A percentile compares a stretch with the other conserved stretches of the same genome.
Conservation (phyloP, 2,888 invertebrate species). For the Caenorhabditis afra region DNA sequence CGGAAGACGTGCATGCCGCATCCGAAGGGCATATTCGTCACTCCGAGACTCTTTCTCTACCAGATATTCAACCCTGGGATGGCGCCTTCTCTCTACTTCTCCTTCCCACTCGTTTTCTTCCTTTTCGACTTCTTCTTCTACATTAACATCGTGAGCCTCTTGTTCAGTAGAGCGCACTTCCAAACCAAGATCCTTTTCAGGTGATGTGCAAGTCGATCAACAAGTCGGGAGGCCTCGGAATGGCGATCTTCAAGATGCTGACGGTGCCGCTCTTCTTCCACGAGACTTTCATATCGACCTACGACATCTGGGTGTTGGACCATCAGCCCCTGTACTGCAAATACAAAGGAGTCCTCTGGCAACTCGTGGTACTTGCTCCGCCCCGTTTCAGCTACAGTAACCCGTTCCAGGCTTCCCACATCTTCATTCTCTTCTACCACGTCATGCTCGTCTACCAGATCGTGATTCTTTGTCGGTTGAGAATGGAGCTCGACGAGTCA, state of each 20-base stretch:
- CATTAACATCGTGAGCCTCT: constrained; percentile 23
- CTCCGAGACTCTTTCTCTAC: constrained; percentile 33
- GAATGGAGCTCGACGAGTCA: background rate
- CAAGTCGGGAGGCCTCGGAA: constrained; percentile 30
- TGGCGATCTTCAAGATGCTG: constrained; percentile 36
- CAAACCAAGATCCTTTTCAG: constrained; percentile 9
- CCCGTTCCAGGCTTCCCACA: constrained; percentile 24
- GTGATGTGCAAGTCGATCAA: constrained; percentile 24
- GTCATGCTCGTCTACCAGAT: constrained; percentile 28
- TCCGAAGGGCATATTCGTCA: constrained; percentile 33
- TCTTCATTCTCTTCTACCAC: constrained; percentile 43
- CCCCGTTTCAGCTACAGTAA: no score
- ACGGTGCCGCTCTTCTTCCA: constrained; percentile 42
- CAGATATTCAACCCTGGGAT: constrained; percentile 35
- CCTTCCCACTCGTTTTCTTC: constrained; percentile 36
- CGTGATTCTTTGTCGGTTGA: constrained; percentile 18
- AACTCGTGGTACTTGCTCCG: constrained; percentile 28
- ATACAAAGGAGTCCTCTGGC: constrained; percentile 29
- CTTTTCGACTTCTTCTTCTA: constrained; percentile 30
- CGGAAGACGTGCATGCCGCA: constrained; percentile 40
- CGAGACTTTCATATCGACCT: constrained; percentile 22
- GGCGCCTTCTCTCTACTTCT: constrained; percentile 40
- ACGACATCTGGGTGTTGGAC: constrained; percentile 27
- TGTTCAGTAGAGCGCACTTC: background rate
- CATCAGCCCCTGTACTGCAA: constrained; percentile 35